Conservation (phyloP, 2,113 vertebrate species). For the Rhinoderma darwinii region DNA sequence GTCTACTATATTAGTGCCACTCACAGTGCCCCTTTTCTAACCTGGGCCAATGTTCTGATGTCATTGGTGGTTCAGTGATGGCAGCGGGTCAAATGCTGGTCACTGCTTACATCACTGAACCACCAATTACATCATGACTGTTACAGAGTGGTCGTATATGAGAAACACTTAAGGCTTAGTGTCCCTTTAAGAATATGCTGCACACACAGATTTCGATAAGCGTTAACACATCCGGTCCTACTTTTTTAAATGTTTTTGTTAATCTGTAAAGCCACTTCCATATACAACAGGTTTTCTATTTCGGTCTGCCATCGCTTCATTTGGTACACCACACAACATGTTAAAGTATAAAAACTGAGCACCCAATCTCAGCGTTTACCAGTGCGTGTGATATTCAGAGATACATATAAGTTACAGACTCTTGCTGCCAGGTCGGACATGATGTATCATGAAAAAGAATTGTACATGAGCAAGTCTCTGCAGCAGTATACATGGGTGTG, state of each 20-base stretch:
- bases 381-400: background rate
- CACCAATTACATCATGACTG: no score
- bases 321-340: background rate
- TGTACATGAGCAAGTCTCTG: background rate
- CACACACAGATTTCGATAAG: background rate
- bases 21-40: no score
- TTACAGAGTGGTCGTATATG: no score
- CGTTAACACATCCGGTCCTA: background rate
- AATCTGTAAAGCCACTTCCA: background rate
- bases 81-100: no score
- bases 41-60: no score
- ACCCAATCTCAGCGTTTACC: background rate
- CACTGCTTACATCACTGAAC: no score
- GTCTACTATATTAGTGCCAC: no score
- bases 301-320: background rate
- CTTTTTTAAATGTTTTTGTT: background rate
- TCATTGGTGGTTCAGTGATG: no score
- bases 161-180: background rate
- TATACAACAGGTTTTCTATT: background rate
- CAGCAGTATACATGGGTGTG: constrained; percentile 30
- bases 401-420: background rate
- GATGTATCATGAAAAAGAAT: background rate
- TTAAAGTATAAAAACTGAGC: background rate
- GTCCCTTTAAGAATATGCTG: background rate
- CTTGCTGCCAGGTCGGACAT: background rate